Base-by-base conservation (phyloP, 2,113 vertebrate species). In the Rhineura floridana region DNA sequence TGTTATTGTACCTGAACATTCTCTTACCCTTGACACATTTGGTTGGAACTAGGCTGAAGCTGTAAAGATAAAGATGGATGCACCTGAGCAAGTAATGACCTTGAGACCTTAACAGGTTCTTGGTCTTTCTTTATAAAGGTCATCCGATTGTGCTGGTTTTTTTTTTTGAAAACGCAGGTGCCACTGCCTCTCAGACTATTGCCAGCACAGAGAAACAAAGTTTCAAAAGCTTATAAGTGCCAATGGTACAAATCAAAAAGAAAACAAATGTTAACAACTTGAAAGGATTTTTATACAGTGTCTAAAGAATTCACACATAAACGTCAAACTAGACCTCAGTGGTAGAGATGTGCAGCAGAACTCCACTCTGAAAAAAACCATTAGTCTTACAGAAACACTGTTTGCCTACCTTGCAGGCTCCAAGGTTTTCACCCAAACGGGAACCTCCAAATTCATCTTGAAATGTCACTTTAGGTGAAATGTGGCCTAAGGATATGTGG, bases 1-100 rank as follows among this genome's bases (percentile, higher is more conserved):
- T 76, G 90, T 92, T 92, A 91, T 65, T 89, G n/a, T 88, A 91
- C 69, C 63, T 85, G 48, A 39, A 48, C 13, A 91, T 76, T 25
- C 87, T 93, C 33, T 72, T 89, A 89, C 33, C 55, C 77, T 36
- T 90, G 67, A 91, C 83, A 50, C 44, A 91, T 87, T 79, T 91
- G 90, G 93, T 72, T 89, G 86, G 65, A 73, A 72, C 46, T 81
- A 36, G 81, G 91, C 50, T 4, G 76, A 79, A 84, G 21, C 44
- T 91, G 46, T 78, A 82, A 62, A 77, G 42, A 84, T 33, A 94
- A 30, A 85, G 80, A 88, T 75, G 89, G 30, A 50, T 83, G 25
- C 1, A 89, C 67, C 30, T 90, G 12, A 88, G 28, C 78, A 88
- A 86, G 85, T 87, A 83, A 92, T 52, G 8, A 92, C 81, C 67